Percentiles rank a stretch among this genome's conserved stretches.
These are phyloP conservation scores for Drosophila elegans DNA, from an alignment of 1,140 invertebrate species.

Conservation along the genomic window DNA sequence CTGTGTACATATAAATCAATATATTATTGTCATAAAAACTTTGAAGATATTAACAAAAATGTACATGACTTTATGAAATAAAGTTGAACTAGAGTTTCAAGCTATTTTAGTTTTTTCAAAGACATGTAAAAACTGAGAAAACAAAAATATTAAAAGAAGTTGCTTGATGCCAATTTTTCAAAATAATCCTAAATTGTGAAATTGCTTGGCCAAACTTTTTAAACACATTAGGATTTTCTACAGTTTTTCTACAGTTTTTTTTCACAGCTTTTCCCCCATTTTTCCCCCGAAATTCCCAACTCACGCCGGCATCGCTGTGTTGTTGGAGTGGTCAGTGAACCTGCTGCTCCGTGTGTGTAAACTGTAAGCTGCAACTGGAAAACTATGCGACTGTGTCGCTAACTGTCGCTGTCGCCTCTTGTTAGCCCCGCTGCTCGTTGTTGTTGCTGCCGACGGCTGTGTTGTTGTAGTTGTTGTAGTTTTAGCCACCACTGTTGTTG, in stretches of 20 bases:
- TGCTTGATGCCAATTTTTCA: too few relatives aligned
- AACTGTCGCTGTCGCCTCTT: constrained; percentile 56
- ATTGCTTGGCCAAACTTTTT: too few relatives aligned
- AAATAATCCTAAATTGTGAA: too few relatives aligned
- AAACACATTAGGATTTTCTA: too few relatives aligned
- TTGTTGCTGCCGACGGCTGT: constrained; percentile 9
- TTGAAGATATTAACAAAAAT: too few relatives aligned
- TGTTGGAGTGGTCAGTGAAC: constrained; percentile 67
- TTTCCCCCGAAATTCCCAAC: constrained; percentile 1
- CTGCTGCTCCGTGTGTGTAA: constrained; percentile 58
- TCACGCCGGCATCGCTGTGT: constrained; percentile 47
- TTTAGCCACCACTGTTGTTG: constrained; percentile 33
- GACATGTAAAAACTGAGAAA: neutral
- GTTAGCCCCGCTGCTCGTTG: constrained; percentile 41
- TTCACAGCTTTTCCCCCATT: neutral
- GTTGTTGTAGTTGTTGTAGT: constrained; percentile 38
- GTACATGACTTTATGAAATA: too few relatives aligned
- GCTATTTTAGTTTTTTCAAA: too few relatives aligned
- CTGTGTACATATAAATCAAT: too few relatives aligned
- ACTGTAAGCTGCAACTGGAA: constrained; percentile 60
- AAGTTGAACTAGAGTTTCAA: too few relatives aligned
- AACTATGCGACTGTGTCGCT: constrained; percentile 58
- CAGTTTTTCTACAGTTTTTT: too few relatives aligned
- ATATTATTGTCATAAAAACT: too few relatives aligned
- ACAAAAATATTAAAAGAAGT: neutral